Percentiles rank a stretch among this genome's conserved stretches.
Evolutionary conservation across 2,113 vertebrate genomes (phyloP).

Genomic region (Hypanus sabinus): DNA sequence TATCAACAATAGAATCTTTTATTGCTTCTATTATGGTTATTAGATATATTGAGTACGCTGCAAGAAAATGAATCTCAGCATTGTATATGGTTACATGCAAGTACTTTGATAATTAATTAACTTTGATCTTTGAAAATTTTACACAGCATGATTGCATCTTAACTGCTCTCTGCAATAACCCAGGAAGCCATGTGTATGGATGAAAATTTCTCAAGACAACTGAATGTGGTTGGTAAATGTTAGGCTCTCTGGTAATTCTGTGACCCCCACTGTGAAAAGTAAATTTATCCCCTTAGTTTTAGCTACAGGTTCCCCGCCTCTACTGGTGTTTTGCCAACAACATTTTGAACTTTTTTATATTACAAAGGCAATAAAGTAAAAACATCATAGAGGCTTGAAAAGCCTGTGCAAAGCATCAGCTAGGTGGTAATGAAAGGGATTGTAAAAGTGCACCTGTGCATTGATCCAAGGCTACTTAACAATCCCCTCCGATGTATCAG

Average conservation of each 20-base stretch:
- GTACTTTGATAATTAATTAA: no score
- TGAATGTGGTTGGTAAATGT: background rate
- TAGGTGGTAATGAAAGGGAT: background rate
- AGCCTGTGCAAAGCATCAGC: background rate
- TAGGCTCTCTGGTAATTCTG: background rate
- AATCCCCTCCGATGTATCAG: background rate
- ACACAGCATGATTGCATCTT: background rate
- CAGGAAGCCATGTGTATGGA: background rate
- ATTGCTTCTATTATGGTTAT: no score
- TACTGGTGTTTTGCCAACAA: background rate
- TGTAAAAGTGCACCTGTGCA: conserved; percentile 28
- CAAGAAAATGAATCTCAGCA: no score
- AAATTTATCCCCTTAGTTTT: background rate
- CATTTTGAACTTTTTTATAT: background rate
- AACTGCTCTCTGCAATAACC: background rate
- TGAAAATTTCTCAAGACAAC: background rate
- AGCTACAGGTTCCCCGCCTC: background rate
- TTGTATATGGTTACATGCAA: no score
- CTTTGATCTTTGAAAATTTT: no score
- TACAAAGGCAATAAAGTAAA: no score
- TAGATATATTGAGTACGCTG: no score
- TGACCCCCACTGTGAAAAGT: background rate
- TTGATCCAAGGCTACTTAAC: background rate
- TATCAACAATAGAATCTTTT: no score
- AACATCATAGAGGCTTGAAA: conserved; percentile 7